Base-by-base conservation (phyloP, 2,888 invertebrate species). In the Chironomus riparius region DNA sequence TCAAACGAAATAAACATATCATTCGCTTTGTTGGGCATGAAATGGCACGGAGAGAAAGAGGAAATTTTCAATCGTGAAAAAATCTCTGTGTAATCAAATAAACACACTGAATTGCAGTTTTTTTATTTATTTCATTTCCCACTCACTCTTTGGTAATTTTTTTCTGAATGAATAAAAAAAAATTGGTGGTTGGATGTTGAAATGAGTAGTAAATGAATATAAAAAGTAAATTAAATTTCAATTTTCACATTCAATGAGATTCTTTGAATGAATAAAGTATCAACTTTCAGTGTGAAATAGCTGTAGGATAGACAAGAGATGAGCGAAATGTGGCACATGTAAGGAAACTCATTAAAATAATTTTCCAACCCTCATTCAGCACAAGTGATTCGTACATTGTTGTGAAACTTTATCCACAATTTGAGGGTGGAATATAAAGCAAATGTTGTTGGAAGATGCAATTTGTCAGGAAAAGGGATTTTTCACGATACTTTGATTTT, bases 21-120 rank as follows among this genome's bases (percentile, higher is more conserved):
- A 79, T 72, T 77, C 76, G 78, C 78, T 74, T 78, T 76, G 72
- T 74, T 78, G 74, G 77, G 79, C 78, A 78, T 78, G 77, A 78
- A 78, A 78, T 78, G 78, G 78, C 77, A 77, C 28, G 48, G 50
- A 76, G 65, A 15, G 21, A 3, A 12, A 21, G n/a, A n/a, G n/a
- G n/a, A 21, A 21, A 62, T n/a, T 62, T 21, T 21, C 62, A 62
- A 13, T 18, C 62, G 15, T 48, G 62, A n/a, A 62, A 38, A 38
- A 38, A 18, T 18, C 62, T 21, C 13, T 68, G 38, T 38, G 73
- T 62, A 73, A 73, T 73, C 73, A 22, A 73, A 73, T 73, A 73
- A 73, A 73, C 73, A 73, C 73, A 61, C 73, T 18, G 38, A 38
- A 38, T 38, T 50, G 50, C 50, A 50, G 15, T 50, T n/a, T 50